phyloP scores from a whole-genome alignment of 2,797 vertebrate genomes.

The Falco columbarius region DNA sequence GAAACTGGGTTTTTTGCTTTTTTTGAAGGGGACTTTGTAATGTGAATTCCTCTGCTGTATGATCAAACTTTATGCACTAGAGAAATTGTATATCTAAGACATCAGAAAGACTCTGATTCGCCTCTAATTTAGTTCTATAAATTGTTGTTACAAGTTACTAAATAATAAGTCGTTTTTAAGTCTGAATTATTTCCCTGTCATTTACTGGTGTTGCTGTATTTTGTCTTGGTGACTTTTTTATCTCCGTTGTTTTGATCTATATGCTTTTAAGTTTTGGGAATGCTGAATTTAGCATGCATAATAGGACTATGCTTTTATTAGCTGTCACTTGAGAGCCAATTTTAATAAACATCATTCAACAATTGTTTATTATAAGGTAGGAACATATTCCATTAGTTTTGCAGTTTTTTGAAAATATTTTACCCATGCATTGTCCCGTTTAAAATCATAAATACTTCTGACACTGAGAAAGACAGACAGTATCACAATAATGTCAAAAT shows the following conservation, averaged over 20 bases:
- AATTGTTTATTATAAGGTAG: constrained; percentile 55
- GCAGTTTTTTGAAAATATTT: neutral
- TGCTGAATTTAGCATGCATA: constrained; percentile 68
- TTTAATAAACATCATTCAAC: constrained; percentile 71
- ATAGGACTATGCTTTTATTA: constrained; percentile 67
- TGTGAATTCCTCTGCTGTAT: constrained; percentile 3
- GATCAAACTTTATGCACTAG: neutral
- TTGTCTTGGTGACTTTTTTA: constrained; percentile 70
- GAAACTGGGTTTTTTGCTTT: neutral
- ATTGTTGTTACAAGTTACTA: constrained; percentile 48
- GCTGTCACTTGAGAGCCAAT: constrained; percentile 65
- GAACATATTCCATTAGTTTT: neutral
- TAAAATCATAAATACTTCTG: constrained; percentile 46
- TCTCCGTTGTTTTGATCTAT: constrained; percentile 69
- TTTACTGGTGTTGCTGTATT: constrained; percentile 48
- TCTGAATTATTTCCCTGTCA: constrained; percentile 62
- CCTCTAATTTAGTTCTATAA: constrained; percentile 60
- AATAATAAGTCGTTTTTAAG: constrained; percentile 53
- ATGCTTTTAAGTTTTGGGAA: constrained; percentile 65
- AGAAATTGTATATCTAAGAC: constrained; percentile 26
- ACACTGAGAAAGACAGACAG: neutral
- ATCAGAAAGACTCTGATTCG: constrained; percentile 20
- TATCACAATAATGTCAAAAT: constrained; percentile 1
- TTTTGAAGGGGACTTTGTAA: neutral
- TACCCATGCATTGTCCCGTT: neutral